phyloP scores from a whole-genome alignment of 2,113 vertebrate genomes.

The Calypte anna region DNA sequence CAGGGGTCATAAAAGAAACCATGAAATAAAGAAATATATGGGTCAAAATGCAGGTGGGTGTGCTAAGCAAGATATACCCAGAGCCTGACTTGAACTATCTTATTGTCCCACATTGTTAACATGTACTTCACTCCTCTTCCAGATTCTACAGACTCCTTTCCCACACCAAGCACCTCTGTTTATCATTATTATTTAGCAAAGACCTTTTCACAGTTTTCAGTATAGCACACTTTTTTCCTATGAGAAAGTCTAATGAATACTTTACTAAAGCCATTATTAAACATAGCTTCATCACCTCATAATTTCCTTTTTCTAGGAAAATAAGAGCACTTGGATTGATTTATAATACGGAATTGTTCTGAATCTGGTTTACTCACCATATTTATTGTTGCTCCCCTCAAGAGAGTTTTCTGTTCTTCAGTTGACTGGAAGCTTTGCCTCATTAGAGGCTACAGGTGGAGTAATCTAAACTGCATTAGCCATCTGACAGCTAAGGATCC shows the following conservation, averaged over 20 bases:
- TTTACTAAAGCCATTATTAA: not conserved
- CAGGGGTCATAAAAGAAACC: not conserved
- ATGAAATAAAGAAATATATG: not conserved
- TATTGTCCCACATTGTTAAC: not conserved
- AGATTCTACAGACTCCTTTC: not conserved
- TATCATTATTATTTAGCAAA: not conserved
- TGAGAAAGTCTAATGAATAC: not conserved
- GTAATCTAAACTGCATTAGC: not conserved
- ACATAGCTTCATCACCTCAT: not conserved
- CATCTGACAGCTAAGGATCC: not conserved
- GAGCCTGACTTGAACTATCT: not conserved
- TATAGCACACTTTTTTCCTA: not conserved
- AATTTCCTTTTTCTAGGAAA: constrained; percentile 22
- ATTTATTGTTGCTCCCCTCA: not conserved
- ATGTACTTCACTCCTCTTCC: not conserved
- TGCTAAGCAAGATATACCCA: not conserved
- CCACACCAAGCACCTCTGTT: not conserved
- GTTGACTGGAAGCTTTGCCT: not conserved
- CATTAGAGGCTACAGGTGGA: not conserved
- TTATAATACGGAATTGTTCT: not conserved
- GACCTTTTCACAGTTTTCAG: not conserved
- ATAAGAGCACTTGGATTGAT: not conserved
- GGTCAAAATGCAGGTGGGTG: accelerated
- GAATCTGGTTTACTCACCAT: not conserved
- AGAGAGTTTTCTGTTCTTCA: not conserved